Conservation (phyloP, 1,140 invertebrate species). For the Hypothenemus hampei region DNA sequence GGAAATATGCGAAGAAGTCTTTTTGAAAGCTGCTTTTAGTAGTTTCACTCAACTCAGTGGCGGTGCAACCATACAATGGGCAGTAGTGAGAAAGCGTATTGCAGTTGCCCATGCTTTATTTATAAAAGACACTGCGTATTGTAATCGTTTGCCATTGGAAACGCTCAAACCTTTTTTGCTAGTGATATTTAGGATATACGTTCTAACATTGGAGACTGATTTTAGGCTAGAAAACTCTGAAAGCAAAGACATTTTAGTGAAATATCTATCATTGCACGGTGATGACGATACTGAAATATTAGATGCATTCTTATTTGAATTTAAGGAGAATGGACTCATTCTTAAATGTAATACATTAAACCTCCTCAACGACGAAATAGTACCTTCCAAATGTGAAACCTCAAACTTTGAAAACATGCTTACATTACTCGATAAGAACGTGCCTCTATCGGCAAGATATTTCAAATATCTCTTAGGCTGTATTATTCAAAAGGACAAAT, state of each 20-base stretch:
- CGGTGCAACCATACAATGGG: not conserved
- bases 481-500: slow-evolving; percentile 27
- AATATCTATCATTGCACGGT: slow-evolving; percentile 21
- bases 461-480: slow-evolving; percentile 33
- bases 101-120: slow-evolving; percentile 46
- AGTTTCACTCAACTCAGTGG: slow-evolving; percentile 44
- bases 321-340: slow-evolving; percentile 11
- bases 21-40: slow-evolving; percentile 46
- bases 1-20: slow-evolving; percentile 44
- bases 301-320: slow-evolving; percentile 36
- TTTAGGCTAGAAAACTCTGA: slow-evolving; percentile 27
- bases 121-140: slow-evolving; percentile 25
- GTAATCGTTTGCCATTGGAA: slow-evolving; percentile 22
- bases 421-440: slow-evolving; percentile 18
- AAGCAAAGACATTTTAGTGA: slow-evolving; percentile 30
- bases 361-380: slow-evolving; percentile 10
- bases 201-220: slow-evolving; percentile 16
- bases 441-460: slow-evolving; percentile 11
- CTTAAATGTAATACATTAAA: slow-evolving; percentile 29
- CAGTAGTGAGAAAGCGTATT: not conserved
- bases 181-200: slow-evolving; percentile 35
- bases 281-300: slow-evolving; percentile 24
- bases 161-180: slow-evolving; percentile 29
- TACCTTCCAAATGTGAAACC: slow-evolving; percentile 15
- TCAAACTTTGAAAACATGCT: slow-evolving; percentile 18